Base-by-base conservation (phyloP, 1,140 invertebrate genomes). In the Hyles vespertilio region DNA sequence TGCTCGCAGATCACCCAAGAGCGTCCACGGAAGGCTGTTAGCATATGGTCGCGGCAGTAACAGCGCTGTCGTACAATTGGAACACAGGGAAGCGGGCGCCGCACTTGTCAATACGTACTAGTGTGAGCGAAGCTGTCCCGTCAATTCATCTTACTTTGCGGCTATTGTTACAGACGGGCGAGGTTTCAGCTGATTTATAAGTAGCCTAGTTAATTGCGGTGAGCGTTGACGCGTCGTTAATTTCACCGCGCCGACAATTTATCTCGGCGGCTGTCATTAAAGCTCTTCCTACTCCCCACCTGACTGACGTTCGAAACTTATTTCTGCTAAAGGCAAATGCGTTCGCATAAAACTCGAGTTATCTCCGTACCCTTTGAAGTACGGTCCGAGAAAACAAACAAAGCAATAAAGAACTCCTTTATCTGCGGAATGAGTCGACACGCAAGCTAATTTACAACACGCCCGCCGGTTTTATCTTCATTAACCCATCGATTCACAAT, bases 401-500 rank as follows among this genome's bases (percentile, higher is more conserved):
- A 77, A 87, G 86, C 78, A 89, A 89, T 89, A 89, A 89, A 89
- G 86, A 81, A 89, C 73, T 79, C 77, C 81, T 89, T 89, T 87
- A 87, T 89, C 86, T 79, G 77, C 86, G 83, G 80, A 79, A 79
- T 72, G 80, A 89, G 84, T 86, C 82, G 84, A 89, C 84, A 89
- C 86, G 84, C 84, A 75, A 87, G 84, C 86, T 89, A 89, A 89
- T 89, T 89, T 89, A 89, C 84, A 86, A 87, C 84, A 89, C 84
- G 72, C 81, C 83, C 84, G 80, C 80, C 74, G 79, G 83, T 89
- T 89, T 89, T 89, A 89, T 89, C 86, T 89, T 89, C 86, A 89
- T 89, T 89, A 89, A 87, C 83, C 86, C 84, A 89, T 89, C 86
- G 84, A 89, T 89, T 87, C 86, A 86, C 86, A 89, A 89, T 89